Conservation (phyloP, 2,113 vertebrate genomes). For the Lampris megalopsis region DNA sequence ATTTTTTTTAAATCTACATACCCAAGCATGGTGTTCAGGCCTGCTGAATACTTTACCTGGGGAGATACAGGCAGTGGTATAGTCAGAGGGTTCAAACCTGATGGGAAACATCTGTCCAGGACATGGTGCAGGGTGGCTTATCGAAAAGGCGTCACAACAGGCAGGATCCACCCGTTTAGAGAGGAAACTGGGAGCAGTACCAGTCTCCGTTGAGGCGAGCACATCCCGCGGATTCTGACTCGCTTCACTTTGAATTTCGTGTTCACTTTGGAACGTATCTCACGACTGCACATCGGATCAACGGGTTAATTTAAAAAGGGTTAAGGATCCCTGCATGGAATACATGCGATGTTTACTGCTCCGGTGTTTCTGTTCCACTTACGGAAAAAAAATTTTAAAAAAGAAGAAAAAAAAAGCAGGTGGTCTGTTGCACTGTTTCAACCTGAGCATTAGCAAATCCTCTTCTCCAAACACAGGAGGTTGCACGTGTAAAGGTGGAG, state of each 20-base stretch:
- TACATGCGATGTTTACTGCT: conserved; percentile 27
- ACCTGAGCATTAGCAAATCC: background rate
- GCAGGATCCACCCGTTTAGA: conserved; percentile 10
- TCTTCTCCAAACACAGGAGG: conserved; percentile 33
- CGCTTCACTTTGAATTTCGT: conserved; percentile 37
- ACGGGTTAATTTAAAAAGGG: conserved; percentile 12
- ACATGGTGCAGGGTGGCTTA: background rate
- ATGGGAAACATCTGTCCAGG: conserved; percentile 6
- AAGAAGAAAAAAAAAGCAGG: conserved; percentile 9
- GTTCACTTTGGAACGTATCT: conserved; percentile 43
- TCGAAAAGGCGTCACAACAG: background rate
- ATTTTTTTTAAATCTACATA: conserved; percentile 39
- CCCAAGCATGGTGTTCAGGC: conserved; percentile 11
- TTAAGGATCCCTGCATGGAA: conserved; percentile 36
- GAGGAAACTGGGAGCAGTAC: conserved; percentile 13
- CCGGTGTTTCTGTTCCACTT: conserved; percentile 57
- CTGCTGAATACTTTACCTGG: conserved; percentile 60
- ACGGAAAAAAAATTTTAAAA: conserved; percentile 10
- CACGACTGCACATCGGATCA: conserved; percentile 29
- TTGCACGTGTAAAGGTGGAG: conserved; percentile 34
- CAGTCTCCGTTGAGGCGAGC: background rate
- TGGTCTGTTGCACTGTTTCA: conserved; percentile 5
- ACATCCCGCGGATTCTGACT: conserved; percentile 54
- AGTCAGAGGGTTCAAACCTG: conserved; percentile 18
- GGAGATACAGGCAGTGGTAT: background rate